Base-by-base conservation (phyloP, 1,140 invertebrate species). In the Achatina immaculata region DNA sequence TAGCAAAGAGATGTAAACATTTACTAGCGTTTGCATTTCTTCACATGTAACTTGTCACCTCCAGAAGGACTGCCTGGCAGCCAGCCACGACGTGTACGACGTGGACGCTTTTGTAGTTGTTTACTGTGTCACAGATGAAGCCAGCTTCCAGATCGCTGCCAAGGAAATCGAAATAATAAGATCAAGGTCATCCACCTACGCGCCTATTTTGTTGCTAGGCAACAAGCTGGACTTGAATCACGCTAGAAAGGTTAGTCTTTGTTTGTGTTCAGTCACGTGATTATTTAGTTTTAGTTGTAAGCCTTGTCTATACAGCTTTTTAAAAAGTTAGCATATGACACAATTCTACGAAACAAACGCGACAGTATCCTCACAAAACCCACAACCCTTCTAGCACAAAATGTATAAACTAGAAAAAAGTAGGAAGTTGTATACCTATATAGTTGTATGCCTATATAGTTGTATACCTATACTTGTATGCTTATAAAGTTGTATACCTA, bases 201-300 rank as follows among this genome's bases (percentile, higher is more conserved):
- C 85, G 11, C 92, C 95, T 58, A 93, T 94, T 79, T 93, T 96
- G 82, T 91, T 96, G 83, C 92, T 96, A 86, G 95, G 95, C 75
- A 96, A 95, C 91, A 95, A 95, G 91, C 90, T 94, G 86, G 95
- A 96, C 92, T 92, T 96, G 88, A 95, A 95, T 91, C 95, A 96
- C 92, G 94, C 93, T 89, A 95, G 95, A 87, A 71, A 72, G 68
- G 78, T 80, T 21, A 66, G 68, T 48, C 31, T 34, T 31, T 11
- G 2, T 31, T 2, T 62, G 28, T n/a, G n/a, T n/a, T n/a, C n/a
- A n/a, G n/a, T n/a, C n/a, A n/a, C n/a, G n/a, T n/a, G n/a, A n/a
- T n/a, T n/a, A n/a, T n/a, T n/a, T n/a, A n/a, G n/a, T n/a, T n/a
- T n/a, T n/a, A n/a, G n/a, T n/a, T n/a, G n/a, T n/a, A n/a, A n/a